These are phyloP conservation scores for Drosophila falleni DNA, from an alignment of 2,888 invertebrate species.

Conservation along the genomic window DNA sequence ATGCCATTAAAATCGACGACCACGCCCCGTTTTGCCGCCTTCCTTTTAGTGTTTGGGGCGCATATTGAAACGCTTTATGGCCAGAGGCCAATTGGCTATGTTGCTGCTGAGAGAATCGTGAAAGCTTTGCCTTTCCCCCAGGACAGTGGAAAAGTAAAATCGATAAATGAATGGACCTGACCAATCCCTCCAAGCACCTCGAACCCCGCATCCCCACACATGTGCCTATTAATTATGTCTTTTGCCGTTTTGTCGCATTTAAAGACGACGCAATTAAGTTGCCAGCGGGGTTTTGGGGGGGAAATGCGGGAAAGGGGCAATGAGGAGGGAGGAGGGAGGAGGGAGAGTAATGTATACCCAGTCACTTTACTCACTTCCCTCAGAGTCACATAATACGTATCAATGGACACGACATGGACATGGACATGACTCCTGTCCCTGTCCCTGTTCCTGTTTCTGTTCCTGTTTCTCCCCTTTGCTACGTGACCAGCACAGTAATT, in stretches of 20 bases:
- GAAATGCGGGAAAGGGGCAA: background rate
- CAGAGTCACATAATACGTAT: slow-evolving; percentile 77
- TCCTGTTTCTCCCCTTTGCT: slow-evolving; percentile 13
- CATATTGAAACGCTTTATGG: slow-evolving; percentile 78
- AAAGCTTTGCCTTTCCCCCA: slow-evolving; percentile 19
- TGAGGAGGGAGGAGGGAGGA: background rate
- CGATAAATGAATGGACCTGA: slow-evolving; percentile 54
- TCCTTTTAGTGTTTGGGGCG: slow-evolving; percentile 53
- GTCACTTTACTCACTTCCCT: slow-evolving; percentile 36
- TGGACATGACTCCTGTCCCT: slow-evolving; percentile 29
- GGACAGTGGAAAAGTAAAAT: slow-evolving; percentile 47
- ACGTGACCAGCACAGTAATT: slow-evolving; percentile 80
- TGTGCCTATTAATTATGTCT: slow-evolving; percentile 77
- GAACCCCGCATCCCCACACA: slow-evolving; percentile 2
- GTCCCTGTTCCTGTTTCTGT: too few species aligned
- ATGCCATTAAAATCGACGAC: slow-evolving; percentile 20
- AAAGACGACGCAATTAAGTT: slow-evolving; percentile 75
- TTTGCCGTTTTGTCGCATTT: slow-evolving; percentile 80
- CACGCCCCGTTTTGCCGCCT: slow-evolving; percentile 16
- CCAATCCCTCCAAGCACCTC: slow-evolving; percentile 1
- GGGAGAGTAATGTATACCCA: slow-evolving; percentile 53
- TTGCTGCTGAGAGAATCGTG: slow-evolving; percentile 20
- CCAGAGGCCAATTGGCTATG: slow-evolving; percentile 70
- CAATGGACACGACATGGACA: slow-evolving; percentile 69
- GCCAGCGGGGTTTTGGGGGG: slow-evolving; percentile 13